A percentile compares a stretch with the other conserved stretches of the same genome.
Conservation (phyloP, 1,140 invertebrate genomes). For the Contarinia nasturtii region DNA sequence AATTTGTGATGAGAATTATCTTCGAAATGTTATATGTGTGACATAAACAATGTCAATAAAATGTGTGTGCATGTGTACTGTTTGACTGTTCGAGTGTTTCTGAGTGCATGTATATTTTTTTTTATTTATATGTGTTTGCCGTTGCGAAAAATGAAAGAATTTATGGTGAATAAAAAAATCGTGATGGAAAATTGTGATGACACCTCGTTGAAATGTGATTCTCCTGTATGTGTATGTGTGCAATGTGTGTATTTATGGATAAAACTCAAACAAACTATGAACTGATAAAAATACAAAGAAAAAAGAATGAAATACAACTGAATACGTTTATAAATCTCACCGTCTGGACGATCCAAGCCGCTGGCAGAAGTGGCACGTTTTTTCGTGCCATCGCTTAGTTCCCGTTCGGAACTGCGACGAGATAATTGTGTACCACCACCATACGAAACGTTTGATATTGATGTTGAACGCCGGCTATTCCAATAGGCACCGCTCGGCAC, state of each 20-base stretch:
- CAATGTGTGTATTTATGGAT: too few relatives aligned
- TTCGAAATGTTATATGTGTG: not conserved
- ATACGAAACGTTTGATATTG: constrained; percentile 58
- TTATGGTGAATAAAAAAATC: too few relatives aligned
- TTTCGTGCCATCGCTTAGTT: constrained; percentile 57
- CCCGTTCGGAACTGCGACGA: constrained; percentile 61
- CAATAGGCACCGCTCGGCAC: constrained; percentile 43
- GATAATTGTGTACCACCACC: constrained; percentile 53
- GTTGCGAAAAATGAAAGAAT: too few relatives aligned
- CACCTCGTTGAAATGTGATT: constrained; percentile 7
- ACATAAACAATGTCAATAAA: not conserved
- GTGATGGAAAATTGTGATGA: not conserved
- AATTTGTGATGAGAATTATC: too few relatives aligned
- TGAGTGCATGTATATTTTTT: too few relatives aligned
- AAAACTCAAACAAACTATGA: too few relatives aligned
- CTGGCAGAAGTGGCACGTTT: constrained; percentile 60
- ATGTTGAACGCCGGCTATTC: constrained; percentile 65
- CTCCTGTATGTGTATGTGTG: too few relatives aligned
- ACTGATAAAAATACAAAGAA: too few relatives aligned
- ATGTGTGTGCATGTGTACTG: not conserved
- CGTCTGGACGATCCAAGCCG: constrained; percentile 45
- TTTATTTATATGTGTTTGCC: too few relatives aligned
- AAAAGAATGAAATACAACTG: not conserved
- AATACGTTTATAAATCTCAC: constrained; percentile 18
- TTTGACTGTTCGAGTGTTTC: too few relatives aligned